Evolutionary conservation across 2,113 vertebrate species (phyloP).

Genomic region (Tapirus terrestris): DNA sequence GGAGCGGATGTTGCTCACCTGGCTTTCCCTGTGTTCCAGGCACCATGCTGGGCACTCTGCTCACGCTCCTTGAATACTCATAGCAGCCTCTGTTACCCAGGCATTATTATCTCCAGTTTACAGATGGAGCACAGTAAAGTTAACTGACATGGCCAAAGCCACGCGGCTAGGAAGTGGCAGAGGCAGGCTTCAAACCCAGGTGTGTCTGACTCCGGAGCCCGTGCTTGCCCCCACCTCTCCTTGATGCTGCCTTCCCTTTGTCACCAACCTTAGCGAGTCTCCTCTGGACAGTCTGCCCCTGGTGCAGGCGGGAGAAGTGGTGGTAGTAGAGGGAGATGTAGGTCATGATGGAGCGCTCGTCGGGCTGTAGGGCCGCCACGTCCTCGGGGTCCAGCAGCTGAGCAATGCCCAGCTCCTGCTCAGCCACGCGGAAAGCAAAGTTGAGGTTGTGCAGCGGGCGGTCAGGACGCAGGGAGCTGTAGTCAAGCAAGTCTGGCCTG

Average conservation of each 20-base stretch:
- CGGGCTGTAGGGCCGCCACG: conserved; percentile 88
- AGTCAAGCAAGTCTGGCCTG: conserved; percentile 94
- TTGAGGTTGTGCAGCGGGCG: conserved; percentile 87
- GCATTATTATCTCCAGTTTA: not conserved
- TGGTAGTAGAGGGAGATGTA: conserved; percentile 95
- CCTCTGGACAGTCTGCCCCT: conserved; percentile 91
- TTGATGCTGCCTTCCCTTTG: not conserved
- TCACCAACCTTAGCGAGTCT: conserved; percentile 89
- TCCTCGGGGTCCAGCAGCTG: conserved; percentile 94
- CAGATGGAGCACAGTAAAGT: not conserved
- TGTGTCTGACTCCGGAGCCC: not conserved
- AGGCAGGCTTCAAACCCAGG: not conserved
- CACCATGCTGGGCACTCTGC: not conserved
- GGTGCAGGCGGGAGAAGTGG: conserved; percentile 92
- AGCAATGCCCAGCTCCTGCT: conserved; percentile 90
- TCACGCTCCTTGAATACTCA: not conserved
- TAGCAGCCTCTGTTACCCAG: not conserved
- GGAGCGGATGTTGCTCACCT: not conserved
- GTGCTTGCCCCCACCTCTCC: not conserved
- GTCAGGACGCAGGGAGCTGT: conserved; percentile 83
- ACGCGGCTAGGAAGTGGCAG: not conserved
- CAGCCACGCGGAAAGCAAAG: conserved; percentile 90
- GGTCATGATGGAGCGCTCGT: conserved; percentile 96
- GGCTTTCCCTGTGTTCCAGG: not conserved
- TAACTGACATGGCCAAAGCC: not conserved